phyloP scores from a whole-genome alignment of 2,888 invertebrate species.

The Strigamia crassipes region DNA sequence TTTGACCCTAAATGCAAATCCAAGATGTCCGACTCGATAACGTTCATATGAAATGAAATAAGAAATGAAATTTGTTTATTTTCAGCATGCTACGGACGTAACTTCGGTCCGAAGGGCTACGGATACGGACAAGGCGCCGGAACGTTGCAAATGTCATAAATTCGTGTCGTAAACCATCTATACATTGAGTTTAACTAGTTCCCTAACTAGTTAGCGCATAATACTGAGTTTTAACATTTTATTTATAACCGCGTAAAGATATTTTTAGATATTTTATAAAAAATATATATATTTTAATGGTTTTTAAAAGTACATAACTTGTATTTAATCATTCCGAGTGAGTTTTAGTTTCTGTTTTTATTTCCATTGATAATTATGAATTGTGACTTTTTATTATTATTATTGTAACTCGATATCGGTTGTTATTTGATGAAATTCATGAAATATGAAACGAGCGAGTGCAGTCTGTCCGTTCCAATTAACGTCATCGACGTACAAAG shows the following conservation, averaged over 20 bases:
- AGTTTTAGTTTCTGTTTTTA: too few species aligned
- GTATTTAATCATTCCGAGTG: neutral
- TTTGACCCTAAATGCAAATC: too few species aligned
- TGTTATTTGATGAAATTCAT: neutral
- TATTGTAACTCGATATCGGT: constrained; percentile 2
- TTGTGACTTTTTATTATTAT: neutral
- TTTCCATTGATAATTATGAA: neutral
- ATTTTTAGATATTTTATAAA: constrained; percentile 38
- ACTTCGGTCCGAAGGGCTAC: constrained; percentile 85
- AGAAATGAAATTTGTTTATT: constrained; percentile 56
- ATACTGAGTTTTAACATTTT: neutral
- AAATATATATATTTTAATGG: constrained; percentile 1
- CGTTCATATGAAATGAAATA: too few species aligned
- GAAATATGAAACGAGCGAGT: neutral
- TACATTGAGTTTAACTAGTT: neutral
- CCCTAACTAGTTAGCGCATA: neutral
- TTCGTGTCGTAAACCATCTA: neutral
- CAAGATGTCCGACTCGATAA: too few species aligned
- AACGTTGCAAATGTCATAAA: constrained; percentile 68
- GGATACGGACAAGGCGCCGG: constrained; percentile 91
- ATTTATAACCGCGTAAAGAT: constrained; percentile 26
- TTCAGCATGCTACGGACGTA: constrained; percentile 83
- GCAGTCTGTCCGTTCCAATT: constrained; percentile 11
- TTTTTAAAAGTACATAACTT: neutral
- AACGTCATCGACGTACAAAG: neutral